A percentile compares a stretch with the other conserved stretches of the same genome.
These are phyloP conservation scores for Charaxes varanes DNA, from an alignment of 1,140 invertebrate genomes.

Conservation along the genomic window DNA sequence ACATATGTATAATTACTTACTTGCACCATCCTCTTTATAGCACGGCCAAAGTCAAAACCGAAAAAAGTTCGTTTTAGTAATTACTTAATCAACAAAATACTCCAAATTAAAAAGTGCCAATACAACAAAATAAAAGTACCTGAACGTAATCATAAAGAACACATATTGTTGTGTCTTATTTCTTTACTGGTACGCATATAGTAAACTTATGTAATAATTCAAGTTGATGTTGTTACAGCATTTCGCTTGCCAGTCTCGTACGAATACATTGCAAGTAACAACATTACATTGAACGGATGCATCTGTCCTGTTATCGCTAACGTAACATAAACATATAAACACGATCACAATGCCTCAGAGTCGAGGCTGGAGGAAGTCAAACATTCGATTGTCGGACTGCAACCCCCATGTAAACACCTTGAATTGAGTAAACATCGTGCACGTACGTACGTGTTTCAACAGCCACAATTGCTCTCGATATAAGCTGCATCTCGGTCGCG, in stretches of 20 bases:
- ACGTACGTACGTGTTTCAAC: conserved; percentile 13
- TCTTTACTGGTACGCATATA: neutral
- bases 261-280: conserved; percentile 14
- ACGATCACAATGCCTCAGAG: conserved; percentile 38
- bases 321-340: conserved; percentile 43
- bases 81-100: too few species aligned
- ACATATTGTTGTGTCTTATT: neutral
- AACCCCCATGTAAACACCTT: conserved; percentile 36
- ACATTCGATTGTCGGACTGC: conserved; percentile 49
- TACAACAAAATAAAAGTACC: too few species aligned
- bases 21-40: too few species aligned
- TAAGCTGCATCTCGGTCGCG: conserved; percentile 20
- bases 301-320: conserved; percentile 31
- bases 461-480: conserved; percentile 20
- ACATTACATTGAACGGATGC: conserved; percentile 21
- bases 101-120: too few species aligned
- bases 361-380: conserved; percentile 39
- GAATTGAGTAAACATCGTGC: conserved; percentile 31
- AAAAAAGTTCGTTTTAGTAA: too few species aligned
- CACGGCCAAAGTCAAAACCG: too few species aligned
- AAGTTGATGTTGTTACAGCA: conserved; percentile 1
- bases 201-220: conserved; percentile 6
- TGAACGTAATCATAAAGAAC: too few species aligned
- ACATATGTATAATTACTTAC: too few species aligned
- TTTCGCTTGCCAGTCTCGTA: conserved; percentile 1